Base-by-base conservation (phyloP, 2,797 vertebrate species). In the Labroides dimidiatus region DNA sequence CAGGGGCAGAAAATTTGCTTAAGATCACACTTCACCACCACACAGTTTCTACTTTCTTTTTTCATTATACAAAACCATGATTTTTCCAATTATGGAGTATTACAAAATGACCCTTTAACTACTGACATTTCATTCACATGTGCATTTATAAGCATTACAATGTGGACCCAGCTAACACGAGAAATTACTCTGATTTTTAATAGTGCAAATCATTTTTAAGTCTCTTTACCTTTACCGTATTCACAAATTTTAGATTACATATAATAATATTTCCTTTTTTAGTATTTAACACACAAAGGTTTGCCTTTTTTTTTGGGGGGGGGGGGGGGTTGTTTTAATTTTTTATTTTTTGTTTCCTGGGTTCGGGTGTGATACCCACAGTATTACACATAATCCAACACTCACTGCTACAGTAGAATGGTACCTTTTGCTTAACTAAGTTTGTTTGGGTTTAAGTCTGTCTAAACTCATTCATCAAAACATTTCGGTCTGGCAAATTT, bases 101-200 rank as follows among this genome's bases (percentile, higher is more conserved):
- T 87, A 74, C 81, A 80, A 88, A 70, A 81, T 87, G 84, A 85
- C 58, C 67, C 64, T 85, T 88, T 33, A 6, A 77, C 78, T 87
- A 86, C 57, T 69, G 57, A 87, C 57, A 81, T 71, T 78, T 76
- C 59, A 85, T 83, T 65, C 69, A 87, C 63, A 89, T 61, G 55
- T 61, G 58, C 67, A 72, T 84, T 84, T 73, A 51, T 70, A 51
- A 61, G 78, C 45, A 68, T 76, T 80, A 71, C 60, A 49, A n/a
- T 55, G 56, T 53, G 48, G 81, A 69, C 69, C 81, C 74, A 72
- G 79, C 74, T 67, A 68, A 81, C 33, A 69, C 16, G 45, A 59
- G 77, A 59, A 78, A 70, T 72, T 48, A 64, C 58, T 64, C 50
- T 59, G 27, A 69, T 57, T 72, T 45, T 73, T 85, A 39, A 13